phyloP scores from a whole-genome alignment of 2,797 vertebrate genomes.

The Coregonus sp. region DNA sequence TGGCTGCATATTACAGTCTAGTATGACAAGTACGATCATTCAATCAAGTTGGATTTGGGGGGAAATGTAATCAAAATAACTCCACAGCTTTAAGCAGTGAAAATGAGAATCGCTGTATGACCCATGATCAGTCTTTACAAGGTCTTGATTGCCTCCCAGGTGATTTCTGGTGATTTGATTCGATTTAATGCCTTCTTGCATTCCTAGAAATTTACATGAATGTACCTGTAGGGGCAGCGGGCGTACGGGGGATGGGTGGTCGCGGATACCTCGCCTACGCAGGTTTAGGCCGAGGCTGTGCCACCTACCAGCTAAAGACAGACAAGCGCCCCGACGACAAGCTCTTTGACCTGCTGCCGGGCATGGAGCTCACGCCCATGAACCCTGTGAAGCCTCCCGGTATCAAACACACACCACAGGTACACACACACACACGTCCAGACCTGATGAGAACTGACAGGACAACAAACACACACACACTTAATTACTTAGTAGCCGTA shows the following conservation, averaged over 20 bases:
- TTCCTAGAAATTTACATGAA: constrained; percentile 99
- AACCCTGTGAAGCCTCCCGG: constrained; percentile 86
- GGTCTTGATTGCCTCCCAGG: constrained; percentile 68
- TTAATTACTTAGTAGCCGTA: background rate
- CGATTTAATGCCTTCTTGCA: constrained; percentile 95
- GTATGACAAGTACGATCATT: constrained; percentile 21
- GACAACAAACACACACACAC: constrained; percentile 6
- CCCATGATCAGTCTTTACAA: constrained; percentile 74
- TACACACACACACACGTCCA: constrained; percentile 72
- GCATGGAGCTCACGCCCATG: constrained; percentile 97
- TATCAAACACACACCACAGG: constrained; percentile 92
- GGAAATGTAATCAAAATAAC: constrained; percentile 1
- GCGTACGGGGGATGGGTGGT: constrained; percentile 94
- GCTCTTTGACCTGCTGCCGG: constrained; percentile 94
- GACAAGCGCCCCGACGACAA: constrained; percentile 92
- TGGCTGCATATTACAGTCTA: constrained; percentile 58
- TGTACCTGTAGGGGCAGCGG: constrained; percentile 99
- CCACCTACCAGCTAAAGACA: constrained; percentile 84
- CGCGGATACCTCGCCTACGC: constrained; percentile 94
- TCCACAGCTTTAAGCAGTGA: background rate
- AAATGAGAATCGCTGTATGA: constrained; percentile 49
- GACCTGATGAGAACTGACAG: background rate
- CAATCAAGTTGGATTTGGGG: constrained; percentile 21
- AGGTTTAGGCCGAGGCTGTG: constrained; percentile 74
- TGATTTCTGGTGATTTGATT: constrained; percentile 97